Evolutionary conservation across 2,888 invertebrate species (phyloP).

Genomic region (Tetranychus piercei): DNA sequence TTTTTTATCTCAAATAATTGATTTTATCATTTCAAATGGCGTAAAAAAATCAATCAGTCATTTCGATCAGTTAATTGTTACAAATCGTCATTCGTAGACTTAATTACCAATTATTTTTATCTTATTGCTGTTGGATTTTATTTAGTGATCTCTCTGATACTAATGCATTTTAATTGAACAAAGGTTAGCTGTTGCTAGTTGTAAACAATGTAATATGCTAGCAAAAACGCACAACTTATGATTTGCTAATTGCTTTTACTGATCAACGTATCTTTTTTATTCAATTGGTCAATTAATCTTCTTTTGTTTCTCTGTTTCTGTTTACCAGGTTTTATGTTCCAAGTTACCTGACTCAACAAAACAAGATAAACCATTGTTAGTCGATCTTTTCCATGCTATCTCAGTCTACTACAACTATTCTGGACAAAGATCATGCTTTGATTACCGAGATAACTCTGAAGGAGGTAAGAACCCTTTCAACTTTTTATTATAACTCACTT

Average conservation of each 20-base stretch:
- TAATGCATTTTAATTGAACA: too few relatives aligned
- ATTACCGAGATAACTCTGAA: conserved; percentile 21
- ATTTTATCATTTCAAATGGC: too few relatives aligned
- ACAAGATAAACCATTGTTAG: conserved; percentile 40
- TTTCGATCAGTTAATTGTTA: too few relatives aligned
- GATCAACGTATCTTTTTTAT: too few relatives aligned
- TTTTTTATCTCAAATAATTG: too few relatives aligned
- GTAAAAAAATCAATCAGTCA: too few relatives aligned
- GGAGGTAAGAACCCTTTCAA: not conserved
- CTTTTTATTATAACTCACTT: conserved; percentile 4
- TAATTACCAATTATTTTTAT: too few relatives aligned
- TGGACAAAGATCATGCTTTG: conserved; percentile 33
- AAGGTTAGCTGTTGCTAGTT: too few relatives aligned
- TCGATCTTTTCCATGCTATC: conserved; percentile 47
- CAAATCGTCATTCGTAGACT: too few relatives aligned
- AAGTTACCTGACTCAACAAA: conserved; percentile 35
- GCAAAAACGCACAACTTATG: not conserved
- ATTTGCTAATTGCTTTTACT: not conserved
- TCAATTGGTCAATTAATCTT: not conserved
- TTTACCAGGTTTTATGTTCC: conserved; percentile 41
- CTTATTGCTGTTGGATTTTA: too few relatives aligned
- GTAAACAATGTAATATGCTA: too few relatives aligned
- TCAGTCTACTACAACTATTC: conserved; percentile 65
- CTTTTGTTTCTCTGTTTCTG: not conserved
- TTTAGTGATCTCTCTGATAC: too few relatives aligned